These are phyloP conservation scores for Cairina moschata DNA, from an alignment of 2,113 vertebrate species.

Conservation along the genomic window DNA sequence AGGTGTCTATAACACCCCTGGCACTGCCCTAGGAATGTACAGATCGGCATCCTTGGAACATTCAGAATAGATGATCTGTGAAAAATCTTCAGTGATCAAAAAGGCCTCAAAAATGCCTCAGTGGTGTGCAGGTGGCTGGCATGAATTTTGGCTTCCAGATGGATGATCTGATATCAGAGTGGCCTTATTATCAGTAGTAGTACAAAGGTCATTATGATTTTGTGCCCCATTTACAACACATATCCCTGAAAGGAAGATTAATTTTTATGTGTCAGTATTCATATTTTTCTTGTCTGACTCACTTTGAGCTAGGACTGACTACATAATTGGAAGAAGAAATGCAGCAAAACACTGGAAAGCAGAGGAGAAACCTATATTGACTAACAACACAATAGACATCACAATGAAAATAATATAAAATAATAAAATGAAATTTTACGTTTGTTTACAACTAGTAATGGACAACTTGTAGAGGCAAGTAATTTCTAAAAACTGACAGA, in stretches of 20 bases:
- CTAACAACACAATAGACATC: not conserved
- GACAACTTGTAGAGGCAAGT: not conserved
- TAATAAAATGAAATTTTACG: not conserved
- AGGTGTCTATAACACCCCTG: not conserved
- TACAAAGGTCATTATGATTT: not conserved
- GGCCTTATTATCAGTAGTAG: not conserved
- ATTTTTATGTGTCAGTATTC: not conserved
- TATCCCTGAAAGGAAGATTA: not conserved
- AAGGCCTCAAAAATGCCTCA: not conserved
- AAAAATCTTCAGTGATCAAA: not conserved
- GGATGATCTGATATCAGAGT: not conserved
- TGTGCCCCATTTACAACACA: not conserved
- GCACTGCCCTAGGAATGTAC: not conserved
- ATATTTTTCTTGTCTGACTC: not conserved
- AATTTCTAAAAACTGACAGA: not conserved
- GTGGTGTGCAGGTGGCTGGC: not conserved
- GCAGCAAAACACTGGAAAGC: not conserved
- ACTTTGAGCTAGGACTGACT: not conserved
- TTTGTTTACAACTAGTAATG: not conserved
- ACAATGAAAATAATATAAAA: not conserved
- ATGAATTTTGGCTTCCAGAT: not conserved
- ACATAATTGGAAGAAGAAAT: not conserved
- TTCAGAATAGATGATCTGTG: not conserved
- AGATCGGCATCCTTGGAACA: not conserved
- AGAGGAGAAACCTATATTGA: not conserved